Evolutionary conservation across 2,888 invertebrate species (phyloP).

Genomic region (Mesorhabditis spiculigera): DNA sequence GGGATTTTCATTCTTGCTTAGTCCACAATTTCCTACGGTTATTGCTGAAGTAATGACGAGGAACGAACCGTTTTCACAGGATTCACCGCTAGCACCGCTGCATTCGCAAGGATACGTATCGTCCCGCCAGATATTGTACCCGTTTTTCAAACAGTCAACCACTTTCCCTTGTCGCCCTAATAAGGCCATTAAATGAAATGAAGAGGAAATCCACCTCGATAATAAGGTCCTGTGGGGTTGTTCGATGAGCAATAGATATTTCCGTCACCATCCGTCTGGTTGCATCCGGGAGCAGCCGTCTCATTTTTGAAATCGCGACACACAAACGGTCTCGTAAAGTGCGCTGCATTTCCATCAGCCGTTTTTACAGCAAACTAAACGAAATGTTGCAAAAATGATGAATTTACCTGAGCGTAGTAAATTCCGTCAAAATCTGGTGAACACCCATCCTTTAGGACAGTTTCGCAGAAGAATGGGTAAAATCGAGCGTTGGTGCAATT

Average conservation of each 20-base stretch:
- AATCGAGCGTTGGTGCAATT: neutral
- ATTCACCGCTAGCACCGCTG: neutral
- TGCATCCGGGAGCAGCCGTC: neutral
- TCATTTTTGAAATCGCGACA: neutral
- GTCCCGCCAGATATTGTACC: neutral
- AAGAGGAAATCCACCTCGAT: no score
- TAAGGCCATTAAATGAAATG: no score
- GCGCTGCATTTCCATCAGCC: neutral
- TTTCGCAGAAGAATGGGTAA: neutral
- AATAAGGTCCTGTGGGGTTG: neutral
- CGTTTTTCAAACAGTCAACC: neutral
- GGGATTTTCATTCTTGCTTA: neutral
- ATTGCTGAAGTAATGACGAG: no score
- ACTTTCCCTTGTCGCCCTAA: no score
- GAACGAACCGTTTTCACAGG: neutral
- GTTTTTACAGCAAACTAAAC: neutral
- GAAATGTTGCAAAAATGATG: neutral
- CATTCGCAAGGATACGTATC: neutral
- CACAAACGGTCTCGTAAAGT: neutral
- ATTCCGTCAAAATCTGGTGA: neutral
- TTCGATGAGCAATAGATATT: neutral
- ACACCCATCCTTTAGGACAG: neutral
- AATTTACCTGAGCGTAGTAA: neutral
- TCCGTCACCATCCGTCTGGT: neutral
- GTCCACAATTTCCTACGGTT: neutral